Conservation (phyloP, 2,888 invertebrate genomes). For the Micoletzkya japonica region DNA sequence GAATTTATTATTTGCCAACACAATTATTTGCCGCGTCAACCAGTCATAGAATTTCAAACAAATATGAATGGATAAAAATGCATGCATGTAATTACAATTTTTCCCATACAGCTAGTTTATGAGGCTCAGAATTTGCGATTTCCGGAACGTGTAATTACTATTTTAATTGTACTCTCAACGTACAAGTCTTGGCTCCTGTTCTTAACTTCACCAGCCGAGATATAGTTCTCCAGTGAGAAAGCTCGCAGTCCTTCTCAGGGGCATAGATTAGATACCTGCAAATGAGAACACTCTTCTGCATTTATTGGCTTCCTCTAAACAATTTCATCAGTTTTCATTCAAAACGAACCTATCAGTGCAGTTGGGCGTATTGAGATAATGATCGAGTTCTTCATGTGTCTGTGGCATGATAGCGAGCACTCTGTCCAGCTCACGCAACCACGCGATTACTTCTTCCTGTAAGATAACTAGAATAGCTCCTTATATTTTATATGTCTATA, state of each 20-base stretch:
- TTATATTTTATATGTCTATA: no score
- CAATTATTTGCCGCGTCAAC: no score
- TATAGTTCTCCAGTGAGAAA: slow-evolving; percentile 18
- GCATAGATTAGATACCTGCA: slow-evolving; percentile 19
- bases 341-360: slow-evolving; percentile 17
- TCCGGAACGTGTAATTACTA: no score
- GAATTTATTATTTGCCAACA: no score
- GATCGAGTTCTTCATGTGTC: slow-evolving; percentile 11
- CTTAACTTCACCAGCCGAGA: slow-evolving; percentile 8
- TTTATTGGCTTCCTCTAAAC: not conserved
- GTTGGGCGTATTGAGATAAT: not conserved
- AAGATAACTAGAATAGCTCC: not conserved
- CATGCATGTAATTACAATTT: no score
- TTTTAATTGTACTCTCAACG: no score
- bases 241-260: slow-evolving; percentile 1
- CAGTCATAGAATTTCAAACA: no score
- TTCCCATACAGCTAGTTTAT: no score
- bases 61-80: no score
- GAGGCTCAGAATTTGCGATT: no score
- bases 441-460: not conserved
- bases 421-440: slow-evolving; percentile 11
- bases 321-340: not conserved
- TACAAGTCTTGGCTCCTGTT: slow-evolving; percentile 2
- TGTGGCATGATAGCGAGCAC: not conserved
- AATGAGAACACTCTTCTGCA: not conserved